phyloP scores from a whole-genome alignment of 2,113 vertebrate genomes.

The Percina caprodes region DNA sequence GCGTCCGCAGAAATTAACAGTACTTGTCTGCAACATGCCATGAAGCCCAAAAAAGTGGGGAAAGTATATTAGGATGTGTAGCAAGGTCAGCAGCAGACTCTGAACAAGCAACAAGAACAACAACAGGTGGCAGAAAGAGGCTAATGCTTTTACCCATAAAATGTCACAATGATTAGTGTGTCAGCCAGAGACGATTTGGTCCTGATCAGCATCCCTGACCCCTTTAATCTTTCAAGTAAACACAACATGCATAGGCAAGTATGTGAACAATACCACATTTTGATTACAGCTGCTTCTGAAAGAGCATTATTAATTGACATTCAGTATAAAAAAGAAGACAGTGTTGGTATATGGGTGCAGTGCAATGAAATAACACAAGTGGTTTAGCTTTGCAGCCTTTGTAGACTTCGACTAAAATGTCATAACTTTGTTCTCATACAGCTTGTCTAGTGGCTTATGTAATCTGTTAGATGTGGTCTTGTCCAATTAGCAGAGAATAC shows the following conservation, averaged over 20 bases:
- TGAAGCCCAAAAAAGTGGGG: background rate
- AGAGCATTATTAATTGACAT: background rate
- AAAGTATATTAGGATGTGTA: background rate
- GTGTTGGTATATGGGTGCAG: background rate
- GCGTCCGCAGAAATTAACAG: background rate
- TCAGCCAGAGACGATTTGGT: background rate
- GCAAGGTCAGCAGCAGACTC: background rate
- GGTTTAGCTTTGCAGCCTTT: conserved; percentile 15
- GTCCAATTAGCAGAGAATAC: conserved; percentile 56
- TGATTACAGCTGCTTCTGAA: conserved; percentile 1
- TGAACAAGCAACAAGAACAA: background rate
- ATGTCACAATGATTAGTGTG: background rate
- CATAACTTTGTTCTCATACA: conserved; percentile 25
- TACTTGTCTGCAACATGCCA: background rate
- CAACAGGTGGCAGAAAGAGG: background rate
- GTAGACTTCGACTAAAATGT: conserved; percentile 25
- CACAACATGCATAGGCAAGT: background rate
- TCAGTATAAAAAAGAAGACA: background rate
- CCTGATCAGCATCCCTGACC: background rate
- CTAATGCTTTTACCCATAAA: background rate
- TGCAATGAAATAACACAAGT: conserved; percentile 31
- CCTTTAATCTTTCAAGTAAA: background rate
- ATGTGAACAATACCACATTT: conserved; percentile 9
- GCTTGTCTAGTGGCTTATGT: conserved; percentile 41
- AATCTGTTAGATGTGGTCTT: conserved; percentile 56